Conservation (phyloP, 2,113 vertebrate species). For the Pantherophis guttatus region DNA sequence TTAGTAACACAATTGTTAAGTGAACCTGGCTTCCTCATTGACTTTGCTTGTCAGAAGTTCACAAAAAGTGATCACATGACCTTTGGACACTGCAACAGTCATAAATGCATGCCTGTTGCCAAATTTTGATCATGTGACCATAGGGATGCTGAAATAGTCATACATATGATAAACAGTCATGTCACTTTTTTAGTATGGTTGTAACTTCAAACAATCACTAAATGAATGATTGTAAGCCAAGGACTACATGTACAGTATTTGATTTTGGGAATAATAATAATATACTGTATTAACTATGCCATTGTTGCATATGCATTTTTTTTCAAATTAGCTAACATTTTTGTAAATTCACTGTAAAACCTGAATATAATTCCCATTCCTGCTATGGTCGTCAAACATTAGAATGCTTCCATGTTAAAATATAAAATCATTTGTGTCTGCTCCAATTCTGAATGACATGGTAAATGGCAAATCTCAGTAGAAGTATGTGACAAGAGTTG, state of each 20-base stretch:
- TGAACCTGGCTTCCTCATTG: background rate
- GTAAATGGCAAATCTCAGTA: background rate
- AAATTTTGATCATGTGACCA: background rate
- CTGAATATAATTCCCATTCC: background rate
- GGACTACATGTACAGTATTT: background rate
- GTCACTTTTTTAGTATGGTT: background rate
- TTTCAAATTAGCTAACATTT: background rate
- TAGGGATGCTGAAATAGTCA: background rate
- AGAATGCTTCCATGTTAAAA: background rate
- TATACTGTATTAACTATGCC: background rate
- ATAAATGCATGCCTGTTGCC: background rate
- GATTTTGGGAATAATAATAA: background rate
- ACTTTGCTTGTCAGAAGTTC: background rate
- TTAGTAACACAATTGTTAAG: background rate
- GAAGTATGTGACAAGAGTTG: background rate
- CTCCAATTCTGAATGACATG: background rate
- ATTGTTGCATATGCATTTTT: background rate
- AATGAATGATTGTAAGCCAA: background rate
- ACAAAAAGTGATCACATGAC: background rate
- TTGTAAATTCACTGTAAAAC: background rate
- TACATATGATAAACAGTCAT: background rate
- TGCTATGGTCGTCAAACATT: background rate
- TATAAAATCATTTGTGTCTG: background rate
- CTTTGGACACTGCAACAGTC: background rate
- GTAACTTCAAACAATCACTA: background rate